Evolutionary conservation across 1,140 invertebrate species (phyloP).

Genomic region (Diabrotica virgifera): DNA sequence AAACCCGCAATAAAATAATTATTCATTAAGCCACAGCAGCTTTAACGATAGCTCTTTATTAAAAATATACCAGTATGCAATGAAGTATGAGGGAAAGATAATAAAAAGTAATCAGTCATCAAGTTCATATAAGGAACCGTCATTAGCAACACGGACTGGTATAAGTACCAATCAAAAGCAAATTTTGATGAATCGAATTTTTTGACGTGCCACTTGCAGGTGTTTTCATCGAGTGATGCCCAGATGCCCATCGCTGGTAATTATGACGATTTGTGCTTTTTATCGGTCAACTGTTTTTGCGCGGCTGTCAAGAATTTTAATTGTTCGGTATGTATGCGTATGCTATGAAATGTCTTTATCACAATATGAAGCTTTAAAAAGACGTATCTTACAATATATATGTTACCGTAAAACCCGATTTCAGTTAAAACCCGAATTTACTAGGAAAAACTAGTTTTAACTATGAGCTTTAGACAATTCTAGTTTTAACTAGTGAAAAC

Average conservation of each 20-base stretch:
- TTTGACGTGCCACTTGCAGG: not conserved
- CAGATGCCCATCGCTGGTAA: not conserved
- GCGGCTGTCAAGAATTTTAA: not conserved
- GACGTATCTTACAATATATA: too few relatives aligned
- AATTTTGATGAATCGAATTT: slow-evolving; percentile 3
- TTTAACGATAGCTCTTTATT: too few relatives aligned
- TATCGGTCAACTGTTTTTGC: not conserved
- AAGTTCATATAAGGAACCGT: slow-evolving; percentile 1
- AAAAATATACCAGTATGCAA: too few relatives aligned
- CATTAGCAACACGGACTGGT: not conserved
- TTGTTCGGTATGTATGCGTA: not conserved
- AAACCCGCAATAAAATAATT: too few relatives aligned
- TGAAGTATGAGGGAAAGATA: not conserved
- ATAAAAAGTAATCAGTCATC: slow-evolving; percentile 1
- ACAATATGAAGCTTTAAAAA: too few relatives aligned
- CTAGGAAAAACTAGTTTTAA: too few relatives aligned
- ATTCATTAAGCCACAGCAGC: too few relatives aligned
- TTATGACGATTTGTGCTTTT: not conserved
- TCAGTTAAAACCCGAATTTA: too few relatives aligned
- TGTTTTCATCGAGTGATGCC: not conserved
- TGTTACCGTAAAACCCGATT: too few relatives aligned
- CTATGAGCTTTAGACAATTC: too few relatives aligned
- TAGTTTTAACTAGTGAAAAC: too few relatives aligned
- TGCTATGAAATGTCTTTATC: too few relatives aligned
- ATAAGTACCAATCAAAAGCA: slow-evolving; percentile 3